Evolutionary conservation across 2,113 vertebrate species (phyloP), one percentile per base, ranked within the genome.

Genomic region (Gnathonemus longibarbis): DNA sequence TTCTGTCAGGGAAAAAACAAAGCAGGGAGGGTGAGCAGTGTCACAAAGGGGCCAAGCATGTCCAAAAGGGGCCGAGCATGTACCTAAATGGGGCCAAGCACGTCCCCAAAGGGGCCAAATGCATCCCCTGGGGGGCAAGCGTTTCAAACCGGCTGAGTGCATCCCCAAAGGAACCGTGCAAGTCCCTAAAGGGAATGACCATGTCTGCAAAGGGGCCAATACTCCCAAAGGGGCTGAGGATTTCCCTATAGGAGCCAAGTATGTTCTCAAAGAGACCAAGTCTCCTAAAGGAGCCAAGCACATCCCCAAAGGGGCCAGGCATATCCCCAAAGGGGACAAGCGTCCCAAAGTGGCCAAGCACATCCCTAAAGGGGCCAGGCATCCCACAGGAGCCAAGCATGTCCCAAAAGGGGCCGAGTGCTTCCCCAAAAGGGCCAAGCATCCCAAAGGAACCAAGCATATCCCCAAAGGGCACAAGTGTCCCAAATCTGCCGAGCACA

Each of bases 1-100:
- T 56, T 8, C 89, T 90, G 42, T 19, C 42, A 53, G 49, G 39
- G 31, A 50, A 50, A 31, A 50, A 74, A 89, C 90, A 92, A 88
- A 91, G 90, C 15, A 87, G 10, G 4, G 42, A 84, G 0, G 42
- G 80, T 3, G 5, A 46, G 21, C 24, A 62, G 58, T 27, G 8
- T 42, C 50, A 31, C 70, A 77, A 52, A 56, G 62, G 84, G 27
- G 27, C 8, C 3, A 0, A 70, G n/a, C 5, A 13, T 10, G 9
- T 10, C 10, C 62, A 24, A 13, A 77, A 39, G 35, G 9, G 48
- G 48, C 48, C 9, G 0, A 48, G 49, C 13, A 50, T 8, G 45
- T 46, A 46, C 46, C 46, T 46, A 46, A 48, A 89, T 39, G 24
- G 85, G 70, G 53, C 53, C 6, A 5, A 88, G 49, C 19, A 13